Evolutionary conservation across 2,888 invertebrate genomes (phyloP), one percentile per base, ranked within the genome.

Genomic region (Pachydiplax longipennis): DNA sequence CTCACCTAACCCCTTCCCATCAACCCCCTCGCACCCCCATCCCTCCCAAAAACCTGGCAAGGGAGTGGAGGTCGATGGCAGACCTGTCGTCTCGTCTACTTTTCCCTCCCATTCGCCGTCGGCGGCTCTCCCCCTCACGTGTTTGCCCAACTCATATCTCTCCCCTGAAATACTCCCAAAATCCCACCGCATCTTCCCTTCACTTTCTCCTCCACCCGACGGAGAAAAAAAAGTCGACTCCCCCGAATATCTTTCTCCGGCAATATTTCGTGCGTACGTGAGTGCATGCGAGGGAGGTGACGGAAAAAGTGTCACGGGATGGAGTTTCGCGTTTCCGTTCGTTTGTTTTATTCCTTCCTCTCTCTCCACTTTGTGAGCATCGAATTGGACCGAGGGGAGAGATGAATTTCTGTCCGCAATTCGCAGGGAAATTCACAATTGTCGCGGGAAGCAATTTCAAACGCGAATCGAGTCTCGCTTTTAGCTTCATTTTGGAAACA

Each of bases 41-140:
- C 83, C 53, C n/a, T 25, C 48, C 82, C n/a, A 82, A 53, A 83
- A 83, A 83, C 83, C 83, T 83, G 83, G 58, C 83, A 83, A 58
- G 58, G 58, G 83, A 83, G 58, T 53, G 83, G 83, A 53, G 83
- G 58, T 83, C 83, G 83, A 83, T 83, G 83, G 53, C 83, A 83
- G 83, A 83, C 83, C 58, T 35, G 25, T 31, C 83, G 83, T 83
- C 83, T 83, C 83, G 83, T 18, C 83, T 58, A 58, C 5, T 31
- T 15, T 31, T 53, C 15, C 83, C 35, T 10, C 58, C 83, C 58
- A 8, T 58, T 65, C n/a, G 5, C 65, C 65, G 65, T 65, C 65
- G 65, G 65, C 65, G 65, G 25, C 82, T 44, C 18, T 58, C 22
- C 37, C 40, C 10, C 81, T 40, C 22, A 44, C 44, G 53, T 31